Evolutionary conservation across 2,888 invertebrate genomes (phyloP), one percentile per base, ranked within the genome.

Genomic region (Raillietiella orientalis): DNA sequence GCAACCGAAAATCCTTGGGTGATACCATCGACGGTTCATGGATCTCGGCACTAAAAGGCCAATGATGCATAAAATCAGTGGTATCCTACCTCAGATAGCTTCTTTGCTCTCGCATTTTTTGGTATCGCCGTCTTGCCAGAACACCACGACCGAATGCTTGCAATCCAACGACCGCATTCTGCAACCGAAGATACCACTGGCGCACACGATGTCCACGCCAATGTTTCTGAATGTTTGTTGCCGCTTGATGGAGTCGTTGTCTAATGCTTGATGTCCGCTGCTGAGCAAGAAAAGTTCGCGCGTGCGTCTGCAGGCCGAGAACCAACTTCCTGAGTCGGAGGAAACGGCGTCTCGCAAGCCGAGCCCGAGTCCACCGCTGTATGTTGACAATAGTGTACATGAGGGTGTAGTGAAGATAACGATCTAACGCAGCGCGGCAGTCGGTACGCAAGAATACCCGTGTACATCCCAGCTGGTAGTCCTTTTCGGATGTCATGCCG

Each of bases 371-470:
- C 79, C 79, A 82, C 33, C 75, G 53, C 49, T 90, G 87, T 38
- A 90, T 69, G 10, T 66, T 65, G 33, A 77, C 66, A 39, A 87
- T 84, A 38, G 75, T 69, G 28, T 71, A 66, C 61, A 87, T 74
- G 35, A 87, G 82, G 45, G 77, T 75, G 43, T 77, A 71, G 46
- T 90, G 87, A 27, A 90, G 54, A 36, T 71, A 64, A 41, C 74
- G 72, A 43, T 90, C 87, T 33, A 87, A 50, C 42, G 75, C 70
- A 37, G 75, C 62, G 47, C 87, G 84, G 46, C 87, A 82, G 15
- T 74, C 71, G 44, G 87, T 87, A 21, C 87, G 58, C 53, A 87
- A 61, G 44, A 84, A 87, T 33, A 87, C 72, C 53, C 87, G 87
- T 11, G 67, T 70, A 29, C 60, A 58, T 27, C 70, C 70, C 34